Evolutionary conservation across 2,797 vertebrate genomes (phyloP), one percentile per base, ranked within the genome.

Genomic region (Prionace glauca): DNA sequence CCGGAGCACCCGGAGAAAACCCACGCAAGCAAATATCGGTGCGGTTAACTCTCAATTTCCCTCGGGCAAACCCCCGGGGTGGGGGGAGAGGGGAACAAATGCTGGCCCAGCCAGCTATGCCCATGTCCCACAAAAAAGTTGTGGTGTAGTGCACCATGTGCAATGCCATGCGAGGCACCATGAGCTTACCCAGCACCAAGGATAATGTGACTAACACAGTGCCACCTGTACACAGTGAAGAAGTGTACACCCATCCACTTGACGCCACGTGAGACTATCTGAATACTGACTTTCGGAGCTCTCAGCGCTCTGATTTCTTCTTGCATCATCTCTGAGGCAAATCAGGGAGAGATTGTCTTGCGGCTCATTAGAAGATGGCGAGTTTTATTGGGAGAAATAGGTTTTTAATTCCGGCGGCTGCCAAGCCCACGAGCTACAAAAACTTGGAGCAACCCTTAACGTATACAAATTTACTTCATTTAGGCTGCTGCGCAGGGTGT

Each of bases 401-500:
- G 26, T 72, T 95, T 69, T 77, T 77, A 65, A 56, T 65, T 91
- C 60, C 29, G 32, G 88, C 32, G 16, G 93, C 11, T 95, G 93
- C 32, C 45, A 77, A 95, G 71, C 71, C 93, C 26, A 45, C 18
- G 18, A 95, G 93, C 93, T 77, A n/a, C 93, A 60, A 95, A 71
- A 95, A 72, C 71, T 60, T n/a, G 24, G 36, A 50, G 93, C 69
- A 95, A 91, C 26, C 29, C 88, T 91, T 91, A 91, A 77, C 93
- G 8, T 95, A 74, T 77, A 95, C 71, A 95, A 95, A 95, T 95
- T 71, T 95, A 95, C 72, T 95, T 95, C 93, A 95, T 95, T 95
- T 95, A 77, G 45, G 45, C 29, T 77, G 45, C 45, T 56, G 45
- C 32, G 71, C 45, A 50, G 36, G 69, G 26, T 74, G 69, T 11